These are phyloP conservation scores for Clarias laeviceps DNA, from an alignment of 2,797 vertebrate genomes.

Conservation along the genomic window DNA sequence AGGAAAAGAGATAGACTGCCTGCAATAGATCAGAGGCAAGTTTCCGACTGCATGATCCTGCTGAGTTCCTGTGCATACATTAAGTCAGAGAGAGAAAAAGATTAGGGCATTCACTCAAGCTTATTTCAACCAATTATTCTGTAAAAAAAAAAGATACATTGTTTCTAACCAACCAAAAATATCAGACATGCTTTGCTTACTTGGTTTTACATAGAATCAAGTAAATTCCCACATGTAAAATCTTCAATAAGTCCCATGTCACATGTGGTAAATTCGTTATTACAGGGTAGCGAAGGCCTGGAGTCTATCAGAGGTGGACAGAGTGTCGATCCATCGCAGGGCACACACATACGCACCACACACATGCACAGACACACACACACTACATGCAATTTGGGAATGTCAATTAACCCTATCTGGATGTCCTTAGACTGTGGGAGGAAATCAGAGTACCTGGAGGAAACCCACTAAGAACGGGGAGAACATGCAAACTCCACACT, in stretches of 20 bases:
- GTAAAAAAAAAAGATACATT: not conserved
- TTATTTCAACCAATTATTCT: not conserved
- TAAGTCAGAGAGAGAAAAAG: not conserved
- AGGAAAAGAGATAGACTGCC: constrained; percentile 11
- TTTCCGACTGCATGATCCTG: not conserved
- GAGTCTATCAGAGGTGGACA: too few relatives aligned
- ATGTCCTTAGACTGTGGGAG: too few relatives aligned
- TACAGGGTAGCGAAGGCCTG: too few relatives aligned
- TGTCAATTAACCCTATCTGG: too few relatives aligned
- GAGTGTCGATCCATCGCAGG: too few relatives aligned
- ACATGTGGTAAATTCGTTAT: not conserved
- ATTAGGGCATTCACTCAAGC: not conserved
- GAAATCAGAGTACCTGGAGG: too few relatives aligned
- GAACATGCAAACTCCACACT: too few relatives aligned
- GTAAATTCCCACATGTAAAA: not conserved
- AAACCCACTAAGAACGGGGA: too few relatives aligned
- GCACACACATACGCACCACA: too few relatives aligned
- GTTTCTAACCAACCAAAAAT: not conserved
- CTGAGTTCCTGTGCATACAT: constrained; percentile 1
- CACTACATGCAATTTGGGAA: too few relatives aligned
- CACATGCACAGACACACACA: too few relatives aligned
- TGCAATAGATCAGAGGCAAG: constrained; percentile 2
- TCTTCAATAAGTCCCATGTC: not conserved
- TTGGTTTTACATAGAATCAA: not conserved
- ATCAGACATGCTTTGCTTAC: not conserved